phyloP scores from a whole-genome alignment of 37 sponge, comb jelly and placozoan species.

The Chondrosia reniformis region DNA sequence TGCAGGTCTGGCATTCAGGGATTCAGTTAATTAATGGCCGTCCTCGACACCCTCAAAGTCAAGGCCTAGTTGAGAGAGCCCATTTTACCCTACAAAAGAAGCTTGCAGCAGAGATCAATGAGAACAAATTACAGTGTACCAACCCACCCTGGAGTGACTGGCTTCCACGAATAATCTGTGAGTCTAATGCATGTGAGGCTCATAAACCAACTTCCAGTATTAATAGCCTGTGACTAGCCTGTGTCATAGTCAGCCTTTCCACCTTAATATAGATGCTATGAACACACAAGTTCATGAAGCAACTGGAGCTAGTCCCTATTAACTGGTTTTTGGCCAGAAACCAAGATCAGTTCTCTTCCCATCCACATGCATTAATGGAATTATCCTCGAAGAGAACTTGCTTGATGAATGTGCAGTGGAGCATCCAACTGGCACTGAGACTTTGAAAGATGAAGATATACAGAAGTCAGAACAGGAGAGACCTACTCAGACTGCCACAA shows the following conservation, averaged over 20 bases:
- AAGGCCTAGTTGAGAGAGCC: constrained; percentile 21
- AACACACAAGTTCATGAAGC: constrained; percentile 16
- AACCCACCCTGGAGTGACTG: neutral
- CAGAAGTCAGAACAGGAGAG: too few relatives aligned
- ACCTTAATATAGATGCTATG: neutral
- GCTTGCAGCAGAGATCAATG: constrained; percentile 15
- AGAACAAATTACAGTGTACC: neutral
- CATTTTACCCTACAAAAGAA: constrained; percentile 3
- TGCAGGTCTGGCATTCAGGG: neutral
- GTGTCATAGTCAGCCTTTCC: too few relatives aligned
- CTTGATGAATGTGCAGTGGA: constrained; percentile 11
- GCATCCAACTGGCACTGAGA: too few relatives aligned
- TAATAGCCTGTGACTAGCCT: too few relatives aligned
- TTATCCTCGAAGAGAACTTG: constrained; percentile 21
- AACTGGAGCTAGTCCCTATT: neutral
- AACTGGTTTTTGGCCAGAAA: constrained; percentile 11
- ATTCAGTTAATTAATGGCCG: constrained; percentile 5
- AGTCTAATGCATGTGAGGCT: too few relatives aligned
- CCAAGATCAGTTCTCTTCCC: too few relatives aligned
- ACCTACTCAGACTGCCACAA: too few relatives aligned
- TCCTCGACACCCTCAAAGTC: too few relatives aligned
- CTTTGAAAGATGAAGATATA: neutral
- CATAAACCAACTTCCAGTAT: too few relatives aligned
- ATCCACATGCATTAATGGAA: neutral
- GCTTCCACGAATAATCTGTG: too few relatives aligned